Conservation (phyloP, 2,797 vertebrate genomes). For the Limosa lapponica region DNA sequence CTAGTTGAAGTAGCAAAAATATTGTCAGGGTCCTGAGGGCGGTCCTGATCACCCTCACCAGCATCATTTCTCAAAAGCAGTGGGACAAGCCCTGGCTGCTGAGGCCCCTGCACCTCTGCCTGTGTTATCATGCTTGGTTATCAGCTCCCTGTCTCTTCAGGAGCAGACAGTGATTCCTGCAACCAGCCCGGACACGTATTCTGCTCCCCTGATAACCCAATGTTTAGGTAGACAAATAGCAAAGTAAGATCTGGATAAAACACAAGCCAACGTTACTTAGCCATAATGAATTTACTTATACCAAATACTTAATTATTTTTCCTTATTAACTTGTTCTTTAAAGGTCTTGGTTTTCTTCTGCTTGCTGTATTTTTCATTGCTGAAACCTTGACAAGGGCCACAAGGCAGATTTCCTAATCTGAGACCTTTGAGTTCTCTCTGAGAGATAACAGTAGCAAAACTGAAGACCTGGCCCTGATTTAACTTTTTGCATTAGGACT, state of each 20-base stretch:
- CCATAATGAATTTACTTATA: background rate
- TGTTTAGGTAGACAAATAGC: background rate
- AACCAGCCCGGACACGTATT: background rate
- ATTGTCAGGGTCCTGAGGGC: background rate
- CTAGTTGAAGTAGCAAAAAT: background rate
- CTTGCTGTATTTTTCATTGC: background rate
- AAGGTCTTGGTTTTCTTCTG: background rate
- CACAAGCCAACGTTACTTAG: background rate
- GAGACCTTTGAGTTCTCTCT: background rate
- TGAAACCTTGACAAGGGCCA: background rate
- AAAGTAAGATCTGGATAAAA: background rate
- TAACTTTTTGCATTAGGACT: background rate
- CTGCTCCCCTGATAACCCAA: background rate
- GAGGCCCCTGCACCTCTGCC: rapidly evolving
- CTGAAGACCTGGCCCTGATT: background rate
- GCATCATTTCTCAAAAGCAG: background rate
- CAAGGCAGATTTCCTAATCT: background rate
- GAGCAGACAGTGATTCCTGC: background rate
- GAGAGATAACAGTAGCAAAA: background rate
- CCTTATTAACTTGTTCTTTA: background rate
- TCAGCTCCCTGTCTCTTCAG: background rate
- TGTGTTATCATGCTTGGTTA: rapidly evolving
- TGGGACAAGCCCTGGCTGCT: background rate
- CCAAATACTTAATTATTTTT: background rate
- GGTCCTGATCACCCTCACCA: background rate